These are phyloP conservation scores for Halocynthia aurantium DNA, from an alignment of 23 tunicate species.

Conservation along the genomic window DNA sequence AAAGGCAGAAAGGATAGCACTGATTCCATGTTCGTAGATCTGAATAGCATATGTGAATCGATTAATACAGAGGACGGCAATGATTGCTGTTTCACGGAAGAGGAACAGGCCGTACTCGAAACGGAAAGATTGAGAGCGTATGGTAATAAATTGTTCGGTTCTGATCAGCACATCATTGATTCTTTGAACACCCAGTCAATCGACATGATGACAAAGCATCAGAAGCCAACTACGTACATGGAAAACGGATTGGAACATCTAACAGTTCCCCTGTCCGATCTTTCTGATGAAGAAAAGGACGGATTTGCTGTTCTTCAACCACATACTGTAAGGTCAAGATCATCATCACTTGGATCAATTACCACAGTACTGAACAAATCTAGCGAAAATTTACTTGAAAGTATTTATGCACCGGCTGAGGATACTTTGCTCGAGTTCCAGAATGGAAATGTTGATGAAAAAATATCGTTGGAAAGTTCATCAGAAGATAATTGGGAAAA, in stretches of 20 bases:
- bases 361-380: constrained; percentile 13
- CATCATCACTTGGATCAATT: constrained; percentile 13
- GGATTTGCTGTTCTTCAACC: not conserved
- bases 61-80: not conserved
- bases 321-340: not conserved
- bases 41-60: constrained; percentile 25
- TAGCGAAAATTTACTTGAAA: not conserved
- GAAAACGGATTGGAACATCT: not conserved
- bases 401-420: not conserved
- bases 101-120: not conserved
- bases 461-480: not conserved
- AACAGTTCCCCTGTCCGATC: constrained; percentile 1
- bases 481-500: not conserved
- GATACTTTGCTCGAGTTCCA: not conserved
- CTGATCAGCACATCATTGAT: not conserved
- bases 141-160: not conserved
- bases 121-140: not conserved
- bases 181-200: not conserved
- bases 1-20: constrained; percentile 24
- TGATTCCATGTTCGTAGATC: constrained; percentile 47
- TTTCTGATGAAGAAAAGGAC: not conserved
- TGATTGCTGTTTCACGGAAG: not conserved
- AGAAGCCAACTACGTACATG: not conserved
- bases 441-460: not conserved
- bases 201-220: not conserved